Evolutionary conservation across 2,888 invertebrate species (phyloP).

Genomic region (Phoronis australis): DNA sequence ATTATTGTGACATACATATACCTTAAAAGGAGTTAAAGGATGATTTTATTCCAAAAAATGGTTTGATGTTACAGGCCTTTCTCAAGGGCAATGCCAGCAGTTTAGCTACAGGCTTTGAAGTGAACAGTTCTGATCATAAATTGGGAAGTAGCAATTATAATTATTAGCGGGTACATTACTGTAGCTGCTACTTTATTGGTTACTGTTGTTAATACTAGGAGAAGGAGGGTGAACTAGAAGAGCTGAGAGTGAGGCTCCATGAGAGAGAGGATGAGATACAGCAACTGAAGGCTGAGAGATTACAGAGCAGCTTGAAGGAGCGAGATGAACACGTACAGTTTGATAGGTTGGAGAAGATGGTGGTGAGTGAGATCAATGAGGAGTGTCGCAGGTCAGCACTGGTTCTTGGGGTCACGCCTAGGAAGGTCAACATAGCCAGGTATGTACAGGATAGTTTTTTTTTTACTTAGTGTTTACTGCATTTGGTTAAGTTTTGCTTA

Average conservation of each 20-base stretch:
- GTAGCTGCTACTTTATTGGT: no score
- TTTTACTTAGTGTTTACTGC: no score
- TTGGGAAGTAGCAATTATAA: no score
- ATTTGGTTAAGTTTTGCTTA: no score
- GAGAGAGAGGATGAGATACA: constrained; percentile 34
- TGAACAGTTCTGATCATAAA: no score
- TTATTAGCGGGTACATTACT: no score
- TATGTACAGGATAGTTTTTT: no score
- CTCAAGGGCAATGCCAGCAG: no score
- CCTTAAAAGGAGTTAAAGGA: no score
- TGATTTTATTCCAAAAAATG: no score
- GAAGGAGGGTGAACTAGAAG: constrained; percentile 28
- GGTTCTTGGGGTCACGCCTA: constrained; percentile 33
- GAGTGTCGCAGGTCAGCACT: constrained; percentile 39
- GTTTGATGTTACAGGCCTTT: no score
- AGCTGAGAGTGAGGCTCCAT: constrained; percentile 29
- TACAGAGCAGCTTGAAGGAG: constrained; percentile 22
- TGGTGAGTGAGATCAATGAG: constrained; percentile 43
- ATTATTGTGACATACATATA: background rate
- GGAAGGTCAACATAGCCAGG: constrained; percentile 35
- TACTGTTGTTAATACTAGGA: constrained; percentile 24
- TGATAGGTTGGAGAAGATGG: constrained; percentile 33
- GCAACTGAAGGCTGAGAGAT: constrained; percentile 24
- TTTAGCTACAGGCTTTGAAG: no score
- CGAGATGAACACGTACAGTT: constrained; percentile 21